Evolutionary conservation across 2,797 vertebrate species (phyloP).

Genomic region (Poeciliopsis infans): DNA sequence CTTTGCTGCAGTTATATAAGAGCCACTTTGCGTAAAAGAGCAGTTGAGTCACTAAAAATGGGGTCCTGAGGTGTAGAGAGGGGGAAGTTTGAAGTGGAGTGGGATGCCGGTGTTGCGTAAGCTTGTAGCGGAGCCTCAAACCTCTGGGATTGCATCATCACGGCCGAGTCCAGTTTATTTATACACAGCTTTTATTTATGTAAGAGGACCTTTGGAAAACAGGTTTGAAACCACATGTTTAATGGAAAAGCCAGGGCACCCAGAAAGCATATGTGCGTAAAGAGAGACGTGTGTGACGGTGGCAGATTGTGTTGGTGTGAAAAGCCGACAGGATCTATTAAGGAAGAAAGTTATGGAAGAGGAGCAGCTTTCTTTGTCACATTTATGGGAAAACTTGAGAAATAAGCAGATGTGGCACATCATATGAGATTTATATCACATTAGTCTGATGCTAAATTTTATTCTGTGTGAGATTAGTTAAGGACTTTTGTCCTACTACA

Average conservation of each 20-base stretch:
- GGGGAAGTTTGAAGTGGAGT: slow-evolving; percentile 61
- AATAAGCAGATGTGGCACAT: neutral
- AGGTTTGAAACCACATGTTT: slow-evolving; percentile 26
- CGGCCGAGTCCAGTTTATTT: slow-evolving; percentile 55
- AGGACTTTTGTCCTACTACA: neutral
- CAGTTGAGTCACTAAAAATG: slow-evolving; percentile 60
- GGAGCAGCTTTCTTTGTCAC: slow-evolving; percentile 17
- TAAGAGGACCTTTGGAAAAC: slow-evolving; percentile 34
- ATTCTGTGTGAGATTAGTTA: neutral
- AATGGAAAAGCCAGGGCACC: slow-evolving; percentile 18
- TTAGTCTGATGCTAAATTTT: neutral
- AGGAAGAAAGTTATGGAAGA: slow-evolving; percentile 37
- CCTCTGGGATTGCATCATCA: slow-evolving; percentile 66
- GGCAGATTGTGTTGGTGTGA: slow-evolving; percentile 57
- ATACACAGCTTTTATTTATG: slow-evolving; percentile 58
- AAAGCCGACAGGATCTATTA: slow-evolving; percentile 43
- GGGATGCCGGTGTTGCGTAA: slow-evolving; percentile 68
- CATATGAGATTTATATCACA: neutral
- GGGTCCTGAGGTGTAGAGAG: slow-evolving; percentile 63
- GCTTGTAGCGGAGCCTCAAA: slow-evolving; percentile 57
- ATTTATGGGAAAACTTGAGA: slow-evolving; percentile 4
- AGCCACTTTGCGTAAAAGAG: slow-evolving; percentile 62
- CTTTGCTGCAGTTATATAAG: slow-evolving; percentile 63
- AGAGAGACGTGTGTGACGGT: slow-evolving; percentile 39
- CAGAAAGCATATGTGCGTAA: slow-evolving; percentile 49